A percentile compares a stretch with the other conserved stretches of the same genome.
Evolutionary conservation across 1,140 invertebrate species (phyloP).

Genomic region (Eriosoma lanigerum): DNA sequence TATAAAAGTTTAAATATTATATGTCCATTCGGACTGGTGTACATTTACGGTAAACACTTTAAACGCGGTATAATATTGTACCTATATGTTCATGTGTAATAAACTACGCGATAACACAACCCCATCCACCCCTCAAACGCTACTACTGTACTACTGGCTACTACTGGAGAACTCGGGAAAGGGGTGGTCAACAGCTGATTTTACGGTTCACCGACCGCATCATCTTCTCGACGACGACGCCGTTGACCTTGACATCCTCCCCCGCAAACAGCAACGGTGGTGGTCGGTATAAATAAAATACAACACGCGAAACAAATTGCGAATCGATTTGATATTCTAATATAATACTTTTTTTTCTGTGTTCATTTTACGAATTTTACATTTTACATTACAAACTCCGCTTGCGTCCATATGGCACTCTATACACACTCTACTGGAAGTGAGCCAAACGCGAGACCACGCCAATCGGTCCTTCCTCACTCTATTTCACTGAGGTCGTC

Average conservation of each 20-base stretch:
- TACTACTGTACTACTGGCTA: background rate
- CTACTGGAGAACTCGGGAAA: background rate
- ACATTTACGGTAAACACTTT: background rate
- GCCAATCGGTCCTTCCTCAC: background rate
- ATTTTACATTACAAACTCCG: background rate
- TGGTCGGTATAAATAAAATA: background rate
- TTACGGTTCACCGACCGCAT: slow-evolving; percentile 44
- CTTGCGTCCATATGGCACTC: background rate
- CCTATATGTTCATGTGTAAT: too few relatives aligned
- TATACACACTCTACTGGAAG: background rate
- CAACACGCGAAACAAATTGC: slow-evolving; percentile 13
- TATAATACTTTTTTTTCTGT: too few relatives aligned
- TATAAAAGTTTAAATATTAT: too few relatives aligned
- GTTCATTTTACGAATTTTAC: background rate
- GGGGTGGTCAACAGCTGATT: slow-evolving; percentile 41
- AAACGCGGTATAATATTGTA: background rate
- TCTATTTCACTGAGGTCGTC: slow-evolving; percentile 7
- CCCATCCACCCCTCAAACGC: background rate
- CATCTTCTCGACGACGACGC: slow-evolving; percentile 12
- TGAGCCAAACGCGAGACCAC: background rate
- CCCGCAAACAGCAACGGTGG: background rate
- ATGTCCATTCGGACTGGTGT: too few relatives aligned
- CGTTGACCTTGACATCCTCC: slow-evolving; percentile 29
- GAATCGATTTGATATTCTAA: background rate
- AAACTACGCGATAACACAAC: slow-evolving; percentile 2